Evolutionary conservation across 2,113 vertebrate species (phyloP), one percentile per base, ranked within the genome.

Genomic region (Callorhinus ursinus): DNA sequence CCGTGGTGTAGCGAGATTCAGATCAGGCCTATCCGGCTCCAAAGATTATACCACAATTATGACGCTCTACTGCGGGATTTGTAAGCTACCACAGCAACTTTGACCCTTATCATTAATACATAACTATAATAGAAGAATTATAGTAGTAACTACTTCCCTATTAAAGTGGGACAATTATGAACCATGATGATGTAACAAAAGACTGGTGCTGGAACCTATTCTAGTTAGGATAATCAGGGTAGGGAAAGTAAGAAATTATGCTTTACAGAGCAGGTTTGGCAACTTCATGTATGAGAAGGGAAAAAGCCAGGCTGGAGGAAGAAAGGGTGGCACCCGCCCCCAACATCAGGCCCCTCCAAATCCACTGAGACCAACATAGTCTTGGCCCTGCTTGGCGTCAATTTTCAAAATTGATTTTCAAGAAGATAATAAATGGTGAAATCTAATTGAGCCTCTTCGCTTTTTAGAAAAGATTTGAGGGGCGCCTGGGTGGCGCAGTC

Each of bases 301-400:
- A 28, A 1, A 19, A 18, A 31, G 42, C 5, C 24, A 21, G 81
- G 80, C 22, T 15, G n/a, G 10, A 16, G 21, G n/a, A 39, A 63
- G 33, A 26, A 1, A 5, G 0, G 39, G 36, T 5, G 46, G 3
- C 46, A 26, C 22, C 39, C 22, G 2, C 2, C 28, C 8, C 28
- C 15, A 16, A 22, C 3, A 24, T 46, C 21, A 7, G 63, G 51
- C 63, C 10, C 39, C 24, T 7, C 0, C n/a, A 55, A 6, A 65
- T 18, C 4, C 19, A 18, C 51, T 26, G 7, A 9, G 11, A 31
- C 12, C 21, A 10, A 4, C 8, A 1, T 18, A 13, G 21, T 5
- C 26, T 4, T 15, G 12, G 15, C 6, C 5, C 67, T n/a, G 51
- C 26, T 63, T 5, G 15, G 71, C 39, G 59, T 28, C 46, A 7